Base-by-base conservation (phyloP, 2,888 invertebrate species). In the Crioceris asparagi region DNA sequence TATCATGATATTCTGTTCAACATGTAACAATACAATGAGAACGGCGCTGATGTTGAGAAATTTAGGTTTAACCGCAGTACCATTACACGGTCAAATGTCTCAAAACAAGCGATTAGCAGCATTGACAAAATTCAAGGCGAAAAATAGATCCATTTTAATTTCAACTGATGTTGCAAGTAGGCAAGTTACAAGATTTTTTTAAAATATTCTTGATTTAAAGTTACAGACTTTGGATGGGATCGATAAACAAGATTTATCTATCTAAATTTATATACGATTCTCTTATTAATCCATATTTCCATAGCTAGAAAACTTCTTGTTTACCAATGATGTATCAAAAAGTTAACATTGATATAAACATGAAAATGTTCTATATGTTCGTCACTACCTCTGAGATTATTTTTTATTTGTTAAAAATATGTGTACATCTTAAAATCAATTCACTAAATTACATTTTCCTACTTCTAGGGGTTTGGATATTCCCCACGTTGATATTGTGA, bases 91-190 rank as follows among this genome's bases (percentile, higher is more conserved):
- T 0, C 94, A 98, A 68, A 94, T 99, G 93, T 83, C 88, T 10
- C 98, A 98, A 67, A 90, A 93, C 59, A 96, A 96, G 59, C 74
- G 98, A 19, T 70, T 98, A 30, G 96, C 92, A 0, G 83, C 97
- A 0, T 68, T 98, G 12, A 93, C 92, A 51, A 98, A 98, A 69
- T 99, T 98, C 64, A 92, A 91, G 66, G 83, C 84, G 17, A 93
- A 92, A 65, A 80, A 75, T 53, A 69, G 96, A n/a, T 88, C 92
- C 0, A 87, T 98, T 53, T 71, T 99, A 3, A 90, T 98, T 39
- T 97, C 97, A 10, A 98, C 98, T 0, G 98, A 98, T 68, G 98
- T 98, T 1, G 98, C 97, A 2, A 94, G 94, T 57, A 80, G 91
- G 87, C 86, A 50, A 59, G 61, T 53, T 21, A 14, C 29, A 33